phyloP scores from a whole-genome alignment of 2,888 invertebrate genomes.

The Pocota personata region DNA sequence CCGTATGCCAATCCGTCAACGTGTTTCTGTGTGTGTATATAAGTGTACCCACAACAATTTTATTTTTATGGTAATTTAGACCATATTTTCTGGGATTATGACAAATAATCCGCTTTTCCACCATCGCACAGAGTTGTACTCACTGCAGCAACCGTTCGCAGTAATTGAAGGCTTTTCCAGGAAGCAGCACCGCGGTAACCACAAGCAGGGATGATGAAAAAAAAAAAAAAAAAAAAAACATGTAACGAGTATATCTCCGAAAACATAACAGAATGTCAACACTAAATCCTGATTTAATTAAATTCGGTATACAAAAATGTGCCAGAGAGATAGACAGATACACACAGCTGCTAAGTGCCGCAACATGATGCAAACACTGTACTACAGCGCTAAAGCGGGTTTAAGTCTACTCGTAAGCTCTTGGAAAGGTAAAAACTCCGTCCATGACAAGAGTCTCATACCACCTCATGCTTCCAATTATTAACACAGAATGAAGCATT shows the following conservation, averaged over 20 bases:
- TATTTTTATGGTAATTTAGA: constrained; percentile 68
- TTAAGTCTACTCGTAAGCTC: constrained; percentile 52
- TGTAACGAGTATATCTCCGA: constrained; percentile 49
- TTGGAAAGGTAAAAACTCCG: not conserved
- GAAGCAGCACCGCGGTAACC: not conserved
- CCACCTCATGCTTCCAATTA: constrained; percentile 37
- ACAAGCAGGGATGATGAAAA: not conserved
- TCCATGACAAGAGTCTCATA: not conserved
- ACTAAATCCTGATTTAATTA: constrained; percentile 73
- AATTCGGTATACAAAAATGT: constrained; percentile 56
- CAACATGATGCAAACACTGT: constrained; percentile 8
- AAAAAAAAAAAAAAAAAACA: constrained; percentile 26
- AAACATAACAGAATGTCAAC: constrained; percentile 62
- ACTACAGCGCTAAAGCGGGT: constrained; percentile 10
- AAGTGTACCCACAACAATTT: constrained; percentile 46
- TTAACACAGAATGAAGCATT: constrained; percentile 48
- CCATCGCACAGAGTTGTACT: not conserved
- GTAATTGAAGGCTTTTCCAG: constrained; percentile 41
- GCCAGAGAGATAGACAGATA: constrained; percentile 23
- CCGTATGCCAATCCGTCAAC: constrained; percentile 50
- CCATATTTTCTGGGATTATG: constrained; percentile 72
- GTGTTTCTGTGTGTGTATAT: not conserved
- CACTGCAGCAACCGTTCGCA: not conserved
- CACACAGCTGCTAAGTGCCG: constrained; percentile 34
- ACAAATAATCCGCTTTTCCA: constrained; percentile 69